phyloP scores from a whole-genome alignment of 1,140 invertebrate genomes.

The Plodia interpunctella region DNA sequence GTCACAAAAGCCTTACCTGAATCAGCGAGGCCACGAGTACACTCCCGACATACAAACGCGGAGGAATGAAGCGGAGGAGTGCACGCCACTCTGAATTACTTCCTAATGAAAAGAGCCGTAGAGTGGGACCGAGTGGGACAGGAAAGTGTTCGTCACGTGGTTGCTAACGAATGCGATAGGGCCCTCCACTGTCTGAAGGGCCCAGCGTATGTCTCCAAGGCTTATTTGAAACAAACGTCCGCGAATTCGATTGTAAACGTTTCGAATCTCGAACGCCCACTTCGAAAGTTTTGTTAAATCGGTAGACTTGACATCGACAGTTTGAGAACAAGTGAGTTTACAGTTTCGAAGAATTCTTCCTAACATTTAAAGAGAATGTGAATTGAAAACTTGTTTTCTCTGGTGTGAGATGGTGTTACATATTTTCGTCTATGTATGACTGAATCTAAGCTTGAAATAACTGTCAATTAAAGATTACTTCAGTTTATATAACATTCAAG shows the following conservation, averaged over 20 bases:
- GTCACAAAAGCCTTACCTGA: slow-evolving; percentile 73
- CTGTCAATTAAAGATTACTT: too few species aligned
- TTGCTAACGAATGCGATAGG: slow-evolving; percentile 67
- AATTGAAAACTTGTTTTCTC: background rate
- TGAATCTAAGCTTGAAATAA: too few species aligned
- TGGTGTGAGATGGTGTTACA: background rate
- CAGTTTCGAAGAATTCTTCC: background rate
- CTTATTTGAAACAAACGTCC: slow-evolving; percentile 27
- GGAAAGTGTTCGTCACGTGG: slow-evolving; percentile 52
- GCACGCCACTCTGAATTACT: slow-evolving; percentile 70
- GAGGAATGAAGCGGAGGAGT: slow-evolving; percentile 71
- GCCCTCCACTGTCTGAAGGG: slow-evolving; percentile 54
- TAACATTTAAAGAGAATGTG: background rate
- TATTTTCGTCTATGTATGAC: too few species aligned
- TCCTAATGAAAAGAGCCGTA: slow-evolving; percentile 74
- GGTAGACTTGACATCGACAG: slow-evolving; percentile 3
- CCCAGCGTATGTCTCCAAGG: slow-evolving; percentile 24
- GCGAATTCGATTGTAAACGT: slow-evolving; percentile 8
- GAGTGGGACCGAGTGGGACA: slow-evolving; percentile 53
- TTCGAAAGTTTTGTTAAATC: slow-evolving; percentile 3
- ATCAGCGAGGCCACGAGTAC: slow-evolving; percentile 65
- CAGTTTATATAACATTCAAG: too few species aligned
- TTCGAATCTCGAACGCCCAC: slow-evolving; percentile 14
- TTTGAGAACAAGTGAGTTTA: slow-evolving; percentile 1
- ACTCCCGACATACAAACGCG: slow-evolving; percentile 58